phyloP scores from a whole-genome alignment of 1,140 invertebrate genomes.

The Drosophila triauraria region DNA sequence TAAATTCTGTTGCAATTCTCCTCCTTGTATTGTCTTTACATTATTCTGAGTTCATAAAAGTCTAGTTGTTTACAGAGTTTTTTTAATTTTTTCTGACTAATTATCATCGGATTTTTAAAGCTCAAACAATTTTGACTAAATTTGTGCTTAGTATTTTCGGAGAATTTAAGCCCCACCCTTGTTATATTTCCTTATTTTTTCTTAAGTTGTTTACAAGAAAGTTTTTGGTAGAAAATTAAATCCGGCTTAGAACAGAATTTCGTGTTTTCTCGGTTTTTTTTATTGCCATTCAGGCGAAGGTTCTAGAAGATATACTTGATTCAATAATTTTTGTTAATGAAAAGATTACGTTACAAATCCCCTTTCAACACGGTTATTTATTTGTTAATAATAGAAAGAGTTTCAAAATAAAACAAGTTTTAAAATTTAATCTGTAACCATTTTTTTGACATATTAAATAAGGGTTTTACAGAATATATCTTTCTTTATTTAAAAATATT shows the following conservation, averaged over 20 bases:
- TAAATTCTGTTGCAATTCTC: too few relatives aligned
- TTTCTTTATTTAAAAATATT: not conserved
- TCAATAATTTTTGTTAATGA: too few relatives aligned
- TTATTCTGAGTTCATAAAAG: too few relatives aligned
- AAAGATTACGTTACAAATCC: too few relatives aligned
- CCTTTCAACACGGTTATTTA: too few relatives aligned
- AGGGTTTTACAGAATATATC: not conserved
- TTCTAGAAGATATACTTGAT: not conserved
- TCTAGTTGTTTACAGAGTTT: not conserved
- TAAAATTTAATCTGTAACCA: too few relatives aligned
- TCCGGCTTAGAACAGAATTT: not conserved
- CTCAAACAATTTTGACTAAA: too few relatives aligned
- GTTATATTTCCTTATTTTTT: not conserved
- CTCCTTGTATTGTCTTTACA: not conserved
- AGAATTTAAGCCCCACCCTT: not conserved
- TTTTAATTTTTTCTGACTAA: not conserved
- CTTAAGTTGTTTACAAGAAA: too few relatives aligned
- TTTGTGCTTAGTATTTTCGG: too few relatives aligned
- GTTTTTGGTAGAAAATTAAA: not conserved
- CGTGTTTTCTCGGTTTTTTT: not conserved
- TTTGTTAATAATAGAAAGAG: too few relatives aligned
- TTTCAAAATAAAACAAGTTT: too few relatives aligned
- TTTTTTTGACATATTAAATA: too few relatives aligned
- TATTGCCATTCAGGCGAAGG: not conserved
- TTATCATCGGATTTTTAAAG: not conserved